Base-by-base conservation (phyloP, 2,113 vertebrate species). In the Isichthys henryi region DNA sequence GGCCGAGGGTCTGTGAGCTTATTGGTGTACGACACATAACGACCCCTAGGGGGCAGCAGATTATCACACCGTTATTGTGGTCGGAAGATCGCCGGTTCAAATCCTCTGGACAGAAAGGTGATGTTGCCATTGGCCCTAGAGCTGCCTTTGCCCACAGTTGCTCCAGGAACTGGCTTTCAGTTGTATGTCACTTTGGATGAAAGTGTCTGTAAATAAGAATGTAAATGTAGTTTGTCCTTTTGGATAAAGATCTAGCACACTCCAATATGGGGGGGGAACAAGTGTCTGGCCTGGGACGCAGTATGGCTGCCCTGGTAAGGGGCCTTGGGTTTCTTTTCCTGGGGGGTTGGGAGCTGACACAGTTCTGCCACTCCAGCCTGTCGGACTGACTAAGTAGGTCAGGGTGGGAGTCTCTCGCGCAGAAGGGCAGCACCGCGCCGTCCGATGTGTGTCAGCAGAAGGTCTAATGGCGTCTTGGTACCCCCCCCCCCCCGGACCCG, bases 401-500 rank as follows among this genome's bases (percentile, higher is more conserved):
- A 87, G 85, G 13, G 17, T 17, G 85, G 13, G 8, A 15, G 9
- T 53, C n/a, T 50, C 5, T 35, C 3, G 8, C 85, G 39, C 27
- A 39, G 49, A 39, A 39, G 50, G 85, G 27, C 85, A 39, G 49
- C 11, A 19, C 5, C 31, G 0, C 2, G 46, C 39, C 19, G 15
- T 31, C 49, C 43, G 10, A 5, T 70, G 83, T 17, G 13, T 66
- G 66, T 87, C 15, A 53, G 85, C 50, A 15, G 13, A 3, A 21
- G 46, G 45, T 43, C 94, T 95, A 91, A 92, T 86, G 90, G 89
- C 48, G 89, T 86, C 89, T 91, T 56, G 46, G 70, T 19, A 48
- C 89, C 92, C 82, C 88, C 88, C 58, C 52, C 89, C 92, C 82
- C 88, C 88, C 58, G 84, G 48, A 85, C 52, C 21, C 88, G 50